phyloP scores from a whole-genome alignment of 2,797 vertebrate species.

The Pseudochromis fuscus region DNA sequence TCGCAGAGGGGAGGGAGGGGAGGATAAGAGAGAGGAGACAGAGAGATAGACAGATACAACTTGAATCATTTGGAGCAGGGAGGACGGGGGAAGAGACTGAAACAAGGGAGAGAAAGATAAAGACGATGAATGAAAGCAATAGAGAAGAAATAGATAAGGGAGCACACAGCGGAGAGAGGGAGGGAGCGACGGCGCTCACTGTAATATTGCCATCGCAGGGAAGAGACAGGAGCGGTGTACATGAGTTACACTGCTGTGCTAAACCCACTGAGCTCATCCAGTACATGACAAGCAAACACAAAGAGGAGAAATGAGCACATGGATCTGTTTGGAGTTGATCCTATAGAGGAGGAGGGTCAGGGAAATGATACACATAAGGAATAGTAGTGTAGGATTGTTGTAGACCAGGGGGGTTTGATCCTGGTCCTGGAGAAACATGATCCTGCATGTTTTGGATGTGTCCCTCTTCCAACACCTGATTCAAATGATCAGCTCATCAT shows the following conservation, averaged over 20 bases:
- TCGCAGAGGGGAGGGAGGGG: constrained; percentile 19
- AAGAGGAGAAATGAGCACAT: neutral
- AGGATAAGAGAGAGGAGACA: constrained; percentile 19
- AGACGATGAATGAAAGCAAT: constrained; percentile 25
- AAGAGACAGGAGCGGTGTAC: constrained; percentile 12
- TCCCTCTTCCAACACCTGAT: no score
- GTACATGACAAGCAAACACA: constrained; percentile 25
- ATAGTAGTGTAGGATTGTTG: no score
- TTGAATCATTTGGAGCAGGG: constrained; percentile 31
- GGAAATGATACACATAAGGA: neutral
- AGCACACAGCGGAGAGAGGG: neutral
- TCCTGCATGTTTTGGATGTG: no score
- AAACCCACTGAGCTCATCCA: constrained; percentile 19
- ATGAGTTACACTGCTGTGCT: constrained; percentile 8
- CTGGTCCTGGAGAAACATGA: no score
- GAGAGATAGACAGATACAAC: constrained; percentile 50
- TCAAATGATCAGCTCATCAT: no score
- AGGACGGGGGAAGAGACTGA: neutral
- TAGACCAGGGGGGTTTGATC: no score
- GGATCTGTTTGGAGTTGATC: neutral
- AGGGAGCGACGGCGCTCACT: constrained; percentile 2
- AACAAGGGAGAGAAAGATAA: constrained; percentile 19
- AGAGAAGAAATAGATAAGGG: constrained; percentile 26
- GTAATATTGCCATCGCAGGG: constrained; percentile 16
- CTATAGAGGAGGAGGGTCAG: no score